phyloP scores from a whole-genome alignment of 2,113 vertebrate species.

The Xenotilapia caudafasciata region DNA sequence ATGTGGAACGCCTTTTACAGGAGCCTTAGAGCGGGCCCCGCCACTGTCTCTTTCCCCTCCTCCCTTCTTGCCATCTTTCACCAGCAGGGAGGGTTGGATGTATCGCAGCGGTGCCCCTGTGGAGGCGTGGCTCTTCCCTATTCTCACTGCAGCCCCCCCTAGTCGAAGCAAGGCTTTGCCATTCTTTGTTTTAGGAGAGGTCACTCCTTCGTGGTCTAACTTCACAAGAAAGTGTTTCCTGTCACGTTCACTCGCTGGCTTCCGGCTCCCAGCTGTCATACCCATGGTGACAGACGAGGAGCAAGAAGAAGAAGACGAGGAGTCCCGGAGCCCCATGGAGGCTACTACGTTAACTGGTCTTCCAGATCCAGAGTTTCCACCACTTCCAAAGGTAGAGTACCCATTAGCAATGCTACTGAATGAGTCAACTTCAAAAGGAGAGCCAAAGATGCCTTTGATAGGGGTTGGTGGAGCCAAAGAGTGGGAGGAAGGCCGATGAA shows the following conservation, averaged over 20 bases:
- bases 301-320: conserved; percentile 32
- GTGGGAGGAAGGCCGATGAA: conserved; percentile 70
- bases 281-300: conserved; percentile 24
- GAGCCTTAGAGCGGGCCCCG: conserved; percentile 45
- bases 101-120: conserved; percentile 65
- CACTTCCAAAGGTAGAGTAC: conserved; percentile 76
- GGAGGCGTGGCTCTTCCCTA: conserved; percentile 54
- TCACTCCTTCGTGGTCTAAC: conserved; percentile 96
- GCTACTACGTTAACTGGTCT: conserved; percentile 55
- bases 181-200: conserved; percentile 93
- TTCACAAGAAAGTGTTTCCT: conserved; percentile 88
- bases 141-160: conserved; percentile 75
- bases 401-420: conserved; percentile 93
- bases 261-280: conserved; percentile 19
- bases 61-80: conserved; percentile 80
- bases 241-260: conserved; percentile 51
- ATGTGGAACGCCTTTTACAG: conserved; percentile 72
- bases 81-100: conserved; percentile 67
- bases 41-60: conserved; percentile 54
- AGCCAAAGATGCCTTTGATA: conserved; percentile 82
- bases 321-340: conserved; percentile 55
- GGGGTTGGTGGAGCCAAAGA: conserved; percentile 55
- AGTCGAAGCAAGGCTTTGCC: conserved; percentile 84
- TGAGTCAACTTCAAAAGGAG: conserved; percentile 87
- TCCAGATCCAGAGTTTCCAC: background rate